These are phyloP conservation scores for Noctua janthina DNA, from an alignment of 2,888 invertebrate genomes.

Conservation along the genomic window DNA sequence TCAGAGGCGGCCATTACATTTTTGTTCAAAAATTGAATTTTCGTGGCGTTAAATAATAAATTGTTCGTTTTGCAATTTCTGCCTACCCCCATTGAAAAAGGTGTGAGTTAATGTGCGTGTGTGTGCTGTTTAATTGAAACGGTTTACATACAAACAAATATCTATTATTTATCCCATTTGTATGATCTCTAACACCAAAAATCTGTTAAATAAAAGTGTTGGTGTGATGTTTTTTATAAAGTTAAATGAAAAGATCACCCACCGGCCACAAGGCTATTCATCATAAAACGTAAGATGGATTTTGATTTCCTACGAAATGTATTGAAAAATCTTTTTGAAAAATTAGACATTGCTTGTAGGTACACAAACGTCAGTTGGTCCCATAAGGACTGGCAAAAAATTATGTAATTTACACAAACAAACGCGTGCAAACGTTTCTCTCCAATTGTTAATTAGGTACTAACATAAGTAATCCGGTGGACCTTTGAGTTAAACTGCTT, in stretches of 20 bases:
- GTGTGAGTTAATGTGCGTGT: background rate
- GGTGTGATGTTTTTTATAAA: background rate
- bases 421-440: no score
- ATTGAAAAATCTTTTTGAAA: background rate
- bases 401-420: no score
- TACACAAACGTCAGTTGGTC: no score
- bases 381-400: no score
- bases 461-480: no score
- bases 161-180: no score
- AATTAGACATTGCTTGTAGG: background rate
- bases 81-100: background rate
- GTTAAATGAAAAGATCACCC: background rate
- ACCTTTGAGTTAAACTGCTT: no score
- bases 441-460: no score
- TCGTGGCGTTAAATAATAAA: background rate
- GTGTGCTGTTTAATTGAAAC: background rate
- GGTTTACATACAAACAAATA: background rate
- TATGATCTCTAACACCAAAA: no score
- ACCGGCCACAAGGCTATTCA: background rate
- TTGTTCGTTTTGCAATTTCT: background rate
- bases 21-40: background rate
- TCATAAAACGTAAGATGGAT: background rate
- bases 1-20: constrained; percentile 25
- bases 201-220: no score
- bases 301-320: background rate